These are phyloP conservation scores for Margaritifera margaritifera DNA, from an alignment of 2,888 invertebrate genomes.

Conservation along the genomic window DNA sequence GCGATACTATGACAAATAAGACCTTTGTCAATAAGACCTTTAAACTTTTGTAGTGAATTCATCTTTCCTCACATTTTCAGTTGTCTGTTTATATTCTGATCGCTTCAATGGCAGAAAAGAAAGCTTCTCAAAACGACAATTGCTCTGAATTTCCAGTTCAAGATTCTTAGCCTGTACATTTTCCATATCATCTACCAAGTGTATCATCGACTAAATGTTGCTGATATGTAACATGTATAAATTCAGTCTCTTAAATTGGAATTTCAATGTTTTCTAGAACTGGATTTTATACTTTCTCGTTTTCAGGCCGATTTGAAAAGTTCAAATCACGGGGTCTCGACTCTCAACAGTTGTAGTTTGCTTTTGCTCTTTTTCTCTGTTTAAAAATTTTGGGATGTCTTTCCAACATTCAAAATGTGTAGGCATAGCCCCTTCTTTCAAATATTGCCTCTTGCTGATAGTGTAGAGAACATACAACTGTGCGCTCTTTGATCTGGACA, in stretches of 20 bases:
- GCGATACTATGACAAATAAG: conserved; percentile 15
- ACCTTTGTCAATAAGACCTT: conserved; percentile 14
- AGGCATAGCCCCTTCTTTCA: conserved; percentile 3
- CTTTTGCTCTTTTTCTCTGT: neutral
- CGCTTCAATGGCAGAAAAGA: conserved; percentile 4
- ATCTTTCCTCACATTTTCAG: conserved; percentile 6
- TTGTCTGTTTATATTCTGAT: conserved; percentile 2
- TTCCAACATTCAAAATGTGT: conserved; percentile 8
- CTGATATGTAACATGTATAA: neutral
- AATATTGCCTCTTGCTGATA: neutral
- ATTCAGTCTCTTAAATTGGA: neutral
- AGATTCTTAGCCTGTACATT: conserved; percentile 4
- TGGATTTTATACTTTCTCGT: neutral
- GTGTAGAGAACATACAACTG: conserved; percentile 5
- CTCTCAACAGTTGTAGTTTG: too few species aligned
- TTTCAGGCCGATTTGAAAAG: neutral
- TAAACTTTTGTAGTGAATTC: conserved; percentile 17
- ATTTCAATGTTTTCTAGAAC: neutral
- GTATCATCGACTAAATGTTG: neutral
- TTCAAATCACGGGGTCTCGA: too few species aligned
- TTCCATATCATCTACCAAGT: neutral
- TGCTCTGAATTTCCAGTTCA: conserved; percentile 2
- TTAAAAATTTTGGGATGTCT: conserved; percentile 3
- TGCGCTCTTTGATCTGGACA: conserved; percentile 1
- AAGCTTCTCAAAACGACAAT: neutral